Percentiles rank a stretch among this genome's conserved stretches.
Evolutionary conservation across 1,140 invertebrate genomes (phyloP).

Genomic region (Drosophila mayri): DNA sequence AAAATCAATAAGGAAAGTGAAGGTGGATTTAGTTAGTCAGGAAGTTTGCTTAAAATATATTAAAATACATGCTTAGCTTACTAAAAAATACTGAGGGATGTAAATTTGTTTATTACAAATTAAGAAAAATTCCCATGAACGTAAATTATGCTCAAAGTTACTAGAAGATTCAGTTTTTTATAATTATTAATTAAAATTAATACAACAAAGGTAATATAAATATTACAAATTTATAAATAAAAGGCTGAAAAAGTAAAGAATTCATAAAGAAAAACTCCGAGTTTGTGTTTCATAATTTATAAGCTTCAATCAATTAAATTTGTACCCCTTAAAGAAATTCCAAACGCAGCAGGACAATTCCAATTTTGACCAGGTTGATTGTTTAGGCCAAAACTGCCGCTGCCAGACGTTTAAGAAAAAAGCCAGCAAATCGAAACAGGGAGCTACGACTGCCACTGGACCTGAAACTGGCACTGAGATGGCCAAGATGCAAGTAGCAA

Average conservation of each 20-base stretch:
- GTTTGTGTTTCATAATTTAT: neutral
- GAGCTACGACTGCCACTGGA: conserved; percentile 6
- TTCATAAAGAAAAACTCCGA: neutral
- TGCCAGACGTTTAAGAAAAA: neutral
- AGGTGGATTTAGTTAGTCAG: neutral
- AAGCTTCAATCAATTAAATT: conserved; percentile 9
- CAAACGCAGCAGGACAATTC: neutral
- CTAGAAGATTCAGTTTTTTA: no score
- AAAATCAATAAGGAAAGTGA: neutral
- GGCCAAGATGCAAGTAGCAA: conserved; percentile 17
- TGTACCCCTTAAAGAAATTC: neutral
- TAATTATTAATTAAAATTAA: neutral
- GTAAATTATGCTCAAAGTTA: no score
- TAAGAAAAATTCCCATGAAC: no score
- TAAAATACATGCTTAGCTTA: no score
- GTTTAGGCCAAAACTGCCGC: conserved; percentile 14
- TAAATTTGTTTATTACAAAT: neutral
- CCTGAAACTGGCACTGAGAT: conserved; percentile 1
- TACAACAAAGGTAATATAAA: neutral
- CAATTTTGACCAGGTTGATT: conserved; percentile 14
- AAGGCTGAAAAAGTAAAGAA: neutral
- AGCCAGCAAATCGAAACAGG: conserved; percentile 16
- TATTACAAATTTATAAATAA: neutral
- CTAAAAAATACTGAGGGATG: no score
- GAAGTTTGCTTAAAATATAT: neutral